Evolutionary conservation across 2,888 invertebrate species (phyloP).

Genomic region (Atrina japonica): DNA sequence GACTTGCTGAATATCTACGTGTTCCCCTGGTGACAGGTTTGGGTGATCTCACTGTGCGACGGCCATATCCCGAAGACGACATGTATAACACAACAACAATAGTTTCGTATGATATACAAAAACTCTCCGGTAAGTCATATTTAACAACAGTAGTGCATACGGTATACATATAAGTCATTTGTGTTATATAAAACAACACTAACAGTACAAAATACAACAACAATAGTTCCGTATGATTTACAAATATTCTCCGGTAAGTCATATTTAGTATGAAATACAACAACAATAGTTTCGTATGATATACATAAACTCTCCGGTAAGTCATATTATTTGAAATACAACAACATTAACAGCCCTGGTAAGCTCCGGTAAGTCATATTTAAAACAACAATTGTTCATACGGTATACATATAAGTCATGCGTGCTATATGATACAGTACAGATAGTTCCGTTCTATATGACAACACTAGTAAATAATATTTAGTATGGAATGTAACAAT

Average conservation of each 20-base stretch:
- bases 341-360: too few relatives aligned
- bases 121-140: constrained; percentile 57
- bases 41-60: constrained; percentile 53
- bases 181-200: too few relatives aligned
- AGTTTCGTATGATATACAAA: constrained; percentile 56
- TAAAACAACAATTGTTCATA: not conserved
- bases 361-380: too few relatives aligned
- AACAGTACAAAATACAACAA: too few relatives aligned
- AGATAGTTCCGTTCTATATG: too few relatives aligned
- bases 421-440: too few relatives aligned
- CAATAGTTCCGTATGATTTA: too few relatives aligned
- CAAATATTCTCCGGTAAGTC: too few relatives aligned
- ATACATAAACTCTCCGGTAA: constrained; percentile 59
- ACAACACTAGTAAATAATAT: too few relatives aligned
- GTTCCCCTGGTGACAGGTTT: constrained; percentile 60
- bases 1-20: constrained; percentile 53
- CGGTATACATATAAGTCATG: constrained; percentile 3
- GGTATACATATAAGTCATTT: constrained; percentile 7
- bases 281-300: constrained; percentile 58
- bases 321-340: too few relatives aligned
- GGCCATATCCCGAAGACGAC: constrained; percentile 32
- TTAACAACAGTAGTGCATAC: not conserved
- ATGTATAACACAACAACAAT: constrained; percentile 55
- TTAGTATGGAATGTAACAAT: too few relatives aligned
- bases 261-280: too few relatives aligned